Evolutionary conservation across 2,888 invertebrate species (phyloP), one percentile per base, ranked within the genome.

Genomic region (Caenorhabditis macrosperma): DNA sequence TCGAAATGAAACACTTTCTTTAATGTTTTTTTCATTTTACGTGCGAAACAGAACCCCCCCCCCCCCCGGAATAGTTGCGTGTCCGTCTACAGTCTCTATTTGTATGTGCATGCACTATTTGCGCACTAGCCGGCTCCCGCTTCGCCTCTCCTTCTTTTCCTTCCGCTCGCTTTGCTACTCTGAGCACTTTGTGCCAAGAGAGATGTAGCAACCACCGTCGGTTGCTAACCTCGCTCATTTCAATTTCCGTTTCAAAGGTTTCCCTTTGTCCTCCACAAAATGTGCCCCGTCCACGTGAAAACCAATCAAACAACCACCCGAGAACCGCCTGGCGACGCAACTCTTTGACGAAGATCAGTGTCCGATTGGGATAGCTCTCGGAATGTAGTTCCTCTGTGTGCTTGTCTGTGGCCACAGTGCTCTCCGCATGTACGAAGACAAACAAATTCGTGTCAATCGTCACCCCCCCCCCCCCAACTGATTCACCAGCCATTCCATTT

Each of bases 51-150:
- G 33, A 33, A 33, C 9, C 9, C 5, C 9, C 17, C 38, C 38
- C 17, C 5, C 17, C 44, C 17, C n/a, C n/a, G n/a, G n/a, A n/a
- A n/a, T n/a, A n/a, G n/a, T n/a, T 44, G 20, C 4, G 4, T 4
- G 5, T 3, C 17, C 44, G 44, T 44, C 44, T 44, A 44, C 44
- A 52, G 50, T 68, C 59, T 59, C 59, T 68, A 68, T 68, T 68
- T 68, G 68, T 59, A 59, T 46, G 46, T 67, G 46, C 46, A 55
- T 54, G 44, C 30, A 46, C 9, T 67, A 55, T 67, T 67, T 67
- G 67, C 67, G 67, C 55, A 67, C 67, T 54, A 54, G 54, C 54
- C 54, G 54, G 54, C 54, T 54, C 54, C 54, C 54, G 54, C 54
- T 54, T 54, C 30, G 35, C 41, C 28, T 38, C 50, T 9, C 44